These are phyloP conservation scores for Knipowitschia caucasica DNA, from an alignment of 2,797 vertebrate genomes.

Conservation along the genomic window DNA sequence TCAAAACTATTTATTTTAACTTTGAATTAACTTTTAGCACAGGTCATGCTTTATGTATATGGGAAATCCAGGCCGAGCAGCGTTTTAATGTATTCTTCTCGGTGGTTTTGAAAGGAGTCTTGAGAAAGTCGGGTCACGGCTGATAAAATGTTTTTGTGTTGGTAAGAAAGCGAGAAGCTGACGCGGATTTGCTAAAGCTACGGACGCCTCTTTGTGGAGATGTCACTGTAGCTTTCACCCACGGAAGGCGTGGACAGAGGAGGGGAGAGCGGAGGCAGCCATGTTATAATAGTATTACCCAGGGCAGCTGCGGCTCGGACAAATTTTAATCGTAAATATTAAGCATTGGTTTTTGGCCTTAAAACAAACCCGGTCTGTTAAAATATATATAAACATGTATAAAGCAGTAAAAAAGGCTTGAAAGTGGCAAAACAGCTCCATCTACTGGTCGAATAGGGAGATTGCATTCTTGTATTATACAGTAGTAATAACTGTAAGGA, in stretches of 20 bases:
- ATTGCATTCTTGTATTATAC: too few relatives aligned
- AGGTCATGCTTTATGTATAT: conserved; percentile 35
- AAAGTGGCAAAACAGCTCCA: too few relatives aligned
- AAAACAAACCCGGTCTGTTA: too few relatives aligned
- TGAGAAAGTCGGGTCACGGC: conserved; percentile 67
- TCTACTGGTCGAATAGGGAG: too few relatives aligned
- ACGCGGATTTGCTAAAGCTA: conserved; percentile 39
- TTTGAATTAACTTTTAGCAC: neutral
- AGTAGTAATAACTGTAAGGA: too few relatives aligned
- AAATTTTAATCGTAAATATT: too few relatives aligned
- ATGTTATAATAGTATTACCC: too few relatives aligned
- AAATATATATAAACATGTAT: too few relatives aligned
- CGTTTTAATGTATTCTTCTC: conserved; percentile 26
- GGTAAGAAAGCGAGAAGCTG: conserved; percentile 33
- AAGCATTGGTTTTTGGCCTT: too few relatives aligned
- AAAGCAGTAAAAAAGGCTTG: too few relatives aligned
- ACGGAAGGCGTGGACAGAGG: conserved; percentile 18
- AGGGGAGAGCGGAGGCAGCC: neutral
- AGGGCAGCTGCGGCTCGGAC: too few relatives aligned
- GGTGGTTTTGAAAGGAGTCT: conserved; percentile 39
- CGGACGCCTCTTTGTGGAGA: conserved; percentile 50
- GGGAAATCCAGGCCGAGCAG: conserved; percentile 31
- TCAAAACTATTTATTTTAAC: neutral
- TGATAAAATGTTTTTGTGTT: conserved; percentile 47
- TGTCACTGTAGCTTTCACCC: conserved; percentile 43